A percentile compares a stretch with the other conserved stretches of the same genome.
Evolutionary conservation across 2,888 invertebrate genomes (phyloP).

Genomic region (Paralinhomoeus sp.): DNA sequence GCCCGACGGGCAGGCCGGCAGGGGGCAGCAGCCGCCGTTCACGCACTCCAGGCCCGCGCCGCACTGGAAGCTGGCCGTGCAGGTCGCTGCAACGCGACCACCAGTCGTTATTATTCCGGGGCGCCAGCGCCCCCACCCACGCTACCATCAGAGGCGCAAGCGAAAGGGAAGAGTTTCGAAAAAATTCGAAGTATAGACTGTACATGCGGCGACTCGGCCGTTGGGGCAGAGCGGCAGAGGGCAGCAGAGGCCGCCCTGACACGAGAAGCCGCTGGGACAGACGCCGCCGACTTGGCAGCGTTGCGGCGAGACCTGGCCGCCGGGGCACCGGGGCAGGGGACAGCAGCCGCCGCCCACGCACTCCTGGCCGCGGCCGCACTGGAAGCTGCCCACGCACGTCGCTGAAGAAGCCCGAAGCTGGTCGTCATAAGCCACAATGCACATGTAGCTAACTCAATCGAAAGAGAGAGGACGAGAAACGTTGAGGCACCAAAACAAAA

Average conservation of each 20-base stretch:
- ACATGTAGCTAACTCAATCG: no score
- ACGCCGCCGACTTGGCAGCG: background rate
- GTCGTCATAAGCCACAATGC: no score
- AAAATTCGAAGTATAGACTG: no score
- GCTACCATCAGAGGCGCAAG: no score
- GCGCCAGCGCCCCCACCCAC: no score
- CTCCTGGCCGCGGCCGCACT: background rate
- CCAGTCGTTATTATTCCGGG: no score
- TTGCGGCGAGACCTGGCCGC: constrained; percentile 1
- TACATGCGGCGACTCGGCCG: background rate
- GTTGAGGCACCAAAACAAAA: no score
- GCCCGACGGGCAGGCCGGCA: constrained; percentile 16
- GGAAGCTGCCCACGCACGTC: background rate
- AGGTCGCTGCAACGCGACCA: constrained; percentile 6
- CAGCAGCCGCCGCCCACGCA: constrained; percentile 4
- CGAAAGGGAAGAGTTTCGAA: no score
- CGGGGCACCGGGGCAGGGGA: constrained; percentile 2
- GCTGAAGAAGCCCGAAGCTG: no score
- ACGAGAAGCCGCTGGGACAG: background rate
- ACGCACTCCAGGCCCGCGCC: constrained; percentile 10
- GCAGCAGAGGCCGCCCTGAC: constrained; percentile 2
- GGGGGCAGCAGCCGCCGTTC: constrained; percentile 21
- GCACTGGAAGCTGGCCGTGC: constrained; percentile 6
- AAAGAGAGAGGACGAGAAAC: no score
- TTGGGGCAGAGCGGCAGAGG: constrained; percentile 1